Evolutionary conservation across 2,888 invertebrate species (phyloP), one percentile per base, ranked within the genome.

Genomic region (Hemistola chrysoprasaria): DNA sequence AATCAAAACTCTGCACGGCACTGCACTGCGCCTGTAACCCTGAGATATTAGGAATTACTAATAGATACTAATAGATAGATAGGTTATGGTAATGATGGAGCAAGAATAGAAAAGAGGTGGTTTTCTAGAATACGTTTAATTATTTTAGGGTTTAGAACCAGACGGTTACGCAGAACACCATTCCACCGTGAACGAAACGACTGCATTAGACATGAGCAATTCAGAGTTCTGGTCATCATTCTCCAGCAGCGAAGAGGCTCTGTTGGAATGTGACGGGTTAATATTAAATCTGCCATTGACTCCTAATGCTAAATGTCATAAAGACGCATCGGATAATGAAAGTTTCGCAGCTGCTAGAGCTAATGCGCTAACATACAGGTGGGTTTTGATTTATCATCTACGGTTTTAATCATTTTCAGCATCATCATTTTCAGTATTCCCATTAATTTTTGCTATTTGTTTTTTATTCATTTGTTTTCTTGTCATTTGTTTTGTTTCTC

Each of bases 161-260:
- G 93, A 93, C 56, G 93, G 91, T 1, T 92, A 90, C 59, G 93
- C 92, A 0, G 92, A 92, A 37, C 91, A 92, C 56, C 90, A 92
- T 61, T 91, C 90, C 1, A 84, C 81, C 1, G 77, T 93, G 6
- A 93, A 93, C 74, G 92, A 94, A 62, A 92, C 92, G 0, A 92
- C 91, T 0, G 65, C 91, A 3, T 90, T 93, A 56, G 94, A 94
- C 63, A 91, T 92, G 79, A 94, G 94, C 54, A 93, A 94, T 78
- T 94, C 94, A 0, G 94, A 95, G 71, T 94, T 93, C 78, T 94
- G 93, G 93, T 95, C 94, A 0, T 95, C 95, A 0, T 95, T 94
- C 81, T 95, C 95, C 8, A 94, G 94, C 69, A 94, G 94, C 27
- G 95, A 95, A 64, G 95, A 95, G 65, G 93, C 94, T 0, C 78